phyloP scores from a whole-genome alignment of 2,888 invertebrate species.

The Catotricha subobsoleta region DNA sequence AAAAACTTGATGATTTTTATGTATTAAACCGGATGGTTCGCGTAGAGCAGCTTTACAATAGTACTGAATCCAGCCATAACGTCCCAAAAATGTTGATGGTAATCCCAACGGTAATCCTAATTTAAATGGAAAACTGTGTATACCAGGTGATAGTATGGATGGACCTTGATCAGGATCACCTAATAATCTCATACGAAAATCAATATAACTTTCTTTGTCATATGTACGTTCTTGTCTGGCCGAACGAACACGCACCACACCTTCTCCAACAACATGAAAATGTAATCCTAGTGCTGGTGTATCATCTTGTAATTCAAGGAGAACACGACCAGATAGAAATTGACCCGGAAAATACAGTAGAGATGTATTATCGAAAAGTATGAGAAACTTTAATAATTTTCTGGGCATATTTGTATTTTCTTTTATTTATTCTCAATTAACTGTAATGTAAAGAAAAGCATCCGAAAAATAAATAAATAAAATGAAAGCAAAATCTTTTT shows the following conservation, averaged over 20 bases:
- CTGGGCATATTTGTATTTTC: slow-evolving; percentile 46
- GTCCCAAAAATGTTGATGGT: slow-evolving; percentile 83
- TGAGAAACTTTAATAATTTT: slow-evolving; percentile 80
- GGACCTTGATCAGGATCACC: slow-evolving; percentile 81
- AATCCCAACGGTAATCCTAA: slow-evolving; percentile 74
- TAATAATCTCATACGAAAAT: slow-evolving; percentile 80
- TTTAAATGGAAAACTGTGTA: slow-evolving; percentile 90
- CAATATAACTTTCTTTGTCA: slow-evolving; percentile 87
- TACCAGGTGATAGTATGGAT: slow-evolving; percentile 73
- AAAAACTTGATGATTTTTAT: slow-evolving; percentile 93
- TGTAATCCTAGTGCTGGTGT: slow-evolving; percentile 80
- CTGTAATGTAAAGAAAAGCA: no score
- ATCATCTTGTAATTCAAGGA: slow-evolving; percentile 84
- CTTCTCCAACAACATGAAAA: slow-evolving; percentile 88
- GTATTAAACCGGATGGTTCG: slow-evolving; percentile 69
- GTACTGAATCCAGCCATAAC: slow-evolving; percentile 91
- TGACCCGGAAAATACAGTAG: slow-evolving; percentile 85
- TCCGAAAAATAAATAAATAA: no score
- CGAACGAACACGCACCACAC: slow-evolving; percentile 72
- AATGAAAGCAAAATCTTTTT: no score
- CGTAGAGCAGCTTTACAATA: slow-evolving; percentile 78
- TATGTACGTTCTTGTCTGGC: slow-evolving; percentile 69
- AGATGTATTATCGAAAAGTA: slow-evolving; percentile 85
- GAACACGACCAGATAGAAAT: slow-evolving; percentile 77
- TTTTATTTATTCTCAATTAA: no score